Conservation (phyloP, 2,888 invertebrate genomes). For the Sepiola atlantica region DNA sequence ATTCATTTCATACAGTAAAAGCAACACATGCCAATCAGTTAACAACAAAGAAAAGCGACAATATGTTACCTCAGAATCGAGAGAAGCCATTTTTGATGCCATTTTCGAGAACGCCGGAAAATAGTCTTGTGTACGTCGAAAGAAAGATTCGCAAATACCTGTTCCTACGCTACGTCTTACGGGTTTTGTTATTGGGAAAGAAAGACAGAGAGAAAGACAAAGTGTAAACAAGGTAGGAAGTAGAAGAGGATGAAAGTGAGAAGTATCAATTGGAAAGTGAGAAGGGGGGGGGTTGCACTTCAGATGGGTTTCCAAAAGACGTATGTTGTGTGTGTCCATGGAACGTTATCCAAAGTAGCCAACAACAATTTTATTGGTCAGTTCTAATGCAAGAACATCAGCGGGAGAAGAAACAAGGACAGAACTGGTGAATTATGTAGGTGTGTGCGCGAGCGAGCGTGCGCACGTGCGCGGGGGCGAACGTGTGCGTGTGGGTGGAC, state of each 20-base stretch:
- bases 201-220: not conserved
- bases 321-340: not conserved
- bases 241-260: not conserved
- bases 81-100: not conserved
- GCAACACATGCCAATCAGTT: not conserved
- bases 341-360: not conserved
- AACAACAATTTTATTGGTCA: conserved; percentile 32
- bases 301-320: not conserved
- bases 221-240: not conserved
- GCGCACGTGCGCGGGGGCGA: too few species aligned
- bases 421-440: not conserved
- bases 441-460: too few species aligned
- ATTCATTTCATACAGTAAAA: not conserved
- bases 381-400: conserved; percentile 32
- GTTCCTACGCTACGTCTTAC: not conserved
- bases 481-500: too few species aligned
- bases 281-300: not conserved
- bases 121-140: not conserved
- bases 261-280: not conserved
- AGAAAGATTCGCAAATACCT: not conserved
- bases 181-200: not conserved
- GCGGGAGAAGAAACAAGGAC: not conserved
- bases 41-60: not conserved
- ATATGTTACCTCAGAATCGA: not conserved
- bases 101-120: not conserved